Percentiles rank a stretch among this genome's conserved stretches.
Conservation (phyloP, 2,797 vertebrate species). For the Eidolon dupreanum region DNA sequence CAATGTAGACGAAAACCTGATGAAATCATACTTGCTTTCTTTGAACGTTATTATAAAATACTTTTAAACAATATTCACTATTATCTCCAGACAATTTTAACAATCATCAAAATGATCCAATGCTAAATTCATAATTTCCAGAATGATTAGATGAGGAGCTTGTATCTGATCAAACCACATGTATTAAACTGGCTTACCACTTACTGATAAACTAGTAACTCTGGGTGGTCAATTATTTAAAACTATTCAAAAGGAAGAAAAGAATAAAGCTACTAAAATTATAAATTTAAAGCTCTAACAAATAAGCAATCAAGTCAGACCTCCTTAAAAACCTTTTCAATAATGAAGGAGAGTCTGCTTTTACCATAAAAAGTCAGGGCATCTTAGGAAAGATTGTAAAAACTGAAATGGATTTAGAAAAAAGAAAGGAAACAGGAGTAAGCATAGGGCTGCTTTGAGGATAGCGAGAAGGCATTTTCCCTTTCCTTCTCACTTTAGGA, state of each 20-base stretch:
- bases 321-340: not conserved
- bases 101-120: not conserved
- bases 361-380: not conserved
- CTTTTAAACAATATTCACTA: no score
- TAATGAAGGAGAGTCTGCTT: not conserved
- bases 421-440: not conserved
- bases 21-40: not conserved
- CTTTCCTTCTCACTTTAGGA: not conserved
- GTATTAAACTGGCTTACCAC: not conserved
- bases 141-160: not conserved
- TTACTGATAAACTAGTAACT: not conserved
- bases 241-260: not conserved
- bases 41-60: not conserved
- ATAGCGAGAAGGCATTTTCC: not conserved
- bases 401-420: not conserved
- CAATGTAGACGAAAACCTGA: not conserved
- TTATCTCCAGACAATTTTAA: no score
- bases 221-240: not conserved
- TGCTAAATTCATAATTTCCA: not conserved
- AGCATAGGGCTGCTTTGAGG: not conserved
- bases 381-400: not conserved
- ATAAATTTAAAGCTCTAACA: not conserved
- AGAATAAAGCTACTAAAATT: not conserved
- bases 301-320: not conserved
- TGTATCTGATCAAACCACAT: not conserved